These are phyloP conservation scores for Julus scanicus DNA, from an alignment of 2,888 invertebrate species.

Conservation along the genomic window DNA sequence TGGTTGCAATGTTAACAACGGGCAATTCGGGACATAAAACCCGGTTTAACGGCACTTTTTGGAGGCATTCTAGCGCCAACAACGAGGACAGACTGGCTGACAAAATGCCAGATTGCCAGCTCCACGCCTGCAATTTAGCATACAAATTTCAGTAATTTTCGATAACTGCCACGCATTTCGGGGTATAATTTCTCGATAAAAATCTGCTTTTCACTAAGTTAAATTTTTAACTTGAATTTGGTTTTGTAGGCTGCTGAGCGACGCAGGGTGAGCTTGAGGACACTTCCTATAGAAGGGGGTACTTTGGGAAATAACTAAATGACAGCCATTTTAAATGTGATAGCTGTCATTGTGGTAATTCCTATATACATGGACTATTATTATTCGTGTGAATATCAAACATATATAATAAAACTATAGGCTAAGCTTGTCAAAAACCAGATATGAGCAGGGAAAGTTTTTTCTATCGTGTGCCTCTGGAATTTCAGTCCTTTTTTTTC, in stretches of 20 bases:
- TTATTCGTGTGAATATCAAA: no score
- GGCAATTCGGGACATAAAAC: not conserved
- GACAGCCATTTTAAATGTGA: no score
- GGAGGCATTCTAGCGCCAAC: not conserved
- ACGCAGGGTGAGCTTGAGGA: not conserved
- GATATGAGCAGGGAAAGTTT: no score
- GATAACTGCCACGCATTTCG: not conserved
- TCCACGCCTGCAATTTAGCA: not conserved
- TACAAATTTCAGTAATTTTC: slow-evolving; percentile 7
- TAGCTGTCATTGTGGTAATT: no score
- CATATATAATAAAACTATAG: no score
- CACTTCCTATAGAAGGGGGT: no score
- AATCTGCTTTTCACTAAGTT: not conserved
- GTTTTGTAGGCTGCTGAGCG: not conserved
- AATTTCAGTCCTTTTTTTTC: no score
- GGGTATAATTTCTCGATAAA: not conserved
- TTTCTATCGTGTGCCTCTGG: no score
- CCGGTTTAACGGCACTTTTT: not conserved
- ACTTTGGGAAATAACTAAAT: no score
- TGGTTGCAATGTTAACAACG: not conserved
- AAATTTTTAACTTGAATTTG: not conserved
- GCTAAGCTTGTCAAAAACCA: no score
- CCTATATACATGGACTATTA: no score
- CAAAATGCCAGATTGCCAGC: not conserved
- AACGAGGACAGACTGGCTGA: not conserved